phyloP scores from a whole-genome alignment of 1,140 invertebrate species.

The Spodoptera frugiperda region DNA sequence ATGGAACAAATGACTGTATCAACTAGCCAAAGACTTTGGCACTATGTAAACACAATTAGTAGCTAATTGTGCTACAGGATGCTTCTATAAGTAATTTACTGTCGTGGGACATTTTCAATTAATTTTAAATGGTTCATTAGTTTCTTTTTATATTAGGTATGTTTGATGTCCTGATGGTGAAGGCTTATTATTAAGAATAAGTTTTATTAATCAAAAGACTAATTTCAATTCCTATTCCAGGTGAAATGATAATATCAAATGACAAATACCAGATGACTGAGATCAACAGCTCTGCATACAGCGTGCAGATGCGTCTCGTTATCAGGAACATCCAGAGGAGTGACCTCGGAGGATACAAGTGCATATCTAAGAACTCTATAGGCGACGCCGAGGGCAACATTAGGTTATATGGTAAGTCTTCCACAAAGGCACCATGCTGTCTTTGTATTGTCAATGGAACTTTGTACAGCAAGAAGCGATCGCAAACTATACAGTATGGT shows the following conservation, averaged over 20 bases:
- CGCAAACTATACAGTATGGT: not conserved
- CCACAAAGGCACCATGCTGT: not conserved
- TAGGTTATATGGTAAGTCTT: slow-evolving; percentile 92
- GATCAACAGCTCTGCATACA: slow-evolving; percentile 91
- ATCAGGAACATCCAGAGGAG: slow-evolving; percentile 91
- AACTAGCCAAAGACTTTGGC: slow-evolving; percentile 39
- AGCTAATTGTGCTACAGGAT: not conserved
- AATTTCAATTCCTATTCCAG: slow-evolving; percentile 80
- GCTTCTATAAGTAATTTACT: not conserved
- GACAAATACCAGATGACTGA: slow-evolving; percentile 93
- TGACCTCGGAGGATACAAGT: slow-evolving; percentile 96
- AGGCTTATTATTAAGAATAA: too few relatives aligned
- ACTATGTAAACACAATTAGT: slow-evolving; percentile 24
- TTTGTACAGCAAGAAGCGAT: slow-evolving; percentile 22
- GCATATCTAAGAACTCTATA: slow-evolving; percentile 96
- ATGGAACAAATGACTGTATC: slow-evolving; percentile 61
- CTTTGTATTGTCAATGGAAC: slow-evolving; percentile 16
- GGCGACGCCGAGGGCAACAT: slow-evolving; percentile 95
- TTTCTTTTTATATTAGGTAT: too few relatives aligned
- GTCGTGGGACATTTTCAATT: not conserved
- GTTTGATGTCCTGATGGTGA: too few relatives aligned
- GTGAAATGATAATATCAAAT: slow-evolving; percentile 94
- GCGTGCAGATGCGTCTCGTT: slow-evolving; percentile 92
- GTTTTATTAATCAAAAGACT: not conserved
- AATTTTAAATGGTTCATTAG: not conserved